Evolutionary conservation across 2,888 invertebrate species (phyloP).

Genomic region (Apodemia zela): DNA sequence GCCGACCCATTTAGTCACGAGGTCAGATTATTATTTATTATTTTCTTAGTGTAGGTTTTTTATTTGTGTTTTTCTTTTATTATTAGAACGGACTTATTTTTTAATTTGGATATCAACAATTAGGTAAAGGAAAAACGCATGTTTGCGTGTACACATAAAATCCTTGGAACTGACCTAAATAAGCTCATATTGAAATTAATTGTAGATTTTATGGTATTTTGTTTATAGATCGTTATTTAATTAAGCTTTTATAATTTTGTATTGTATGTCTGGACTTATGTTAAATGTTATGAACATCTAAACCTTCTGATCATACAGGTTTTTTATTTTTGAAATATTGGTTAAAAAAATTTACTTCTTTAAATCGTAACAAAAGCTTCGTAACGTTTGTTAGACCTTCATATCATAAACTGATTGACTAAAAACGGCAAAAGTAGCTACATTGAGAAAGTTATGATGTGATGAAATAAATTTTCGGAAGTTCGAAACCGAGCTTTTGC

Average conservation of each 20-base stretch:
- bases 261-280: background rate
- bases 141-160: slow-evolving; percentile 10
- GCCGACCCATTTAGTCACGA: slow-evolving; percentile 5
- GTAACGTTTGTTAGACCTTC: too few species aligned
- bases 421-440: too few species aligned
- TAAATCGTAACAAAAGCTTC: too few species aligned
- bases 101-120: background rate
- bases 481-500: too few species aligned
- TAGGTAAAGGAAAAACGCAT: background rate
- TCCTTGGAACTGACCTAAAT: slow-evolving; percentile 6
- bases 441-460: too few species aligned
- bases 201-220: background rate
- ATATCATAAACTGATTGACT: too few species aligned
- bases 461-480: too few species aligned
- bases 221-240: background rate
- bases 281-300: background rate
- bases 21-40: slow-evolving; percentile 1
- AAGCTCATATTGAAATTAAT: background rate
- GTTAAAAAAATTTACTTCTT: too few species aligned
- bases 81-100: background rate
- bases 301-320: too few species aligned
- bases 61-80: background rate
- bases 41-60: background rate
- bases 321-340: too few species aligned
- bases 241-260: background rate